Conservation (phyloP, 2,113 vertebrate genomes). For the Thamnaconus septentrionalis region DNA sequence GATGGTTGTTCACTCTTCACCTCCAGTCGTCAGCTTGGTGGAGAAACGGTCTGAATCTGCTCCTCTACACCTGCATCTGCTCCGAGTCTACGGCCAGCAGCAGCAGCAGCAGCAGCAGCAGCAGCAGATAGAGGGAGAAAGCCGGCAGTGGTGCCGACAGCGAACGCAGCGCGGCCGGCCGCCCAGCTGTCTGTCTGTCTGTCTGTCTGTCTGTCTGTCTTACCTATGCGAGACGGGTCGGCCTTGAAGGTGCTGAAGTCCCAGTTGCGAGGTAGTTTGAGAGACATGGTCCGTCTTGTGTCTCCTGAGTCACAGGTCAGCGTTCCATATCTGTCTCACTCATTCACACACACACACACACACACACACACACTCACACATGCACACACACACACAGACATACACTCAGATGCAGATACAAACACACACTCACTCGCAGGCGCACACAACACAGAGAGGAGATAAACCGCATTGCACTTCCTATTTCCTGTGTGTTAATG, state of each 20-base stretch:
- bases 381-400: not conserved
- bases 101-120: no score
- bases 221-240: slow-evolving; percentile 90
- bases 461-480: slow-evolving; percentile 71
- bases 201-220: not conserved
- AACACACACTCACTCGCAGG: slow-evolving; percentile 10
- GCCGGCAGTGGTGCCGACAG: slow-evolving; percentile 6
- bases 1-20: no score
- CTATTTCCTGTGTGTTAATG: slow-evolving; percentile 73
- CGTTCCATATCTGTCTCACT: slow-evolving; percentile 21
- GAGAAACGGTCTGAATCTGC: no score
- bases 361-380: slow-evolving; percentile 10
- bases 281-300: slow-evolving; percentile 82
- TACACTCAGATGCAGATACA: not conserved
- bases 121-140: not conserved
- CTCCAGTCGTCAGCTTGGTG: no score
- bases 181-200: no score
- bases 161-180: slow-evolving; percentile 18
- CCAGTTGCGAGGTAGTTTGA: slow-evolving; percentile 92
- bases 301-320: slow-evolving; percentile 42
- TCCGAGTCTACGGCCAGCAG: no score
- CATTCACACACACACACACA: slow-evolving; percentile 19
- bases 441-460: slow-evolving; percentile 17
- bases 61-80: no score
- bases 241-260: slow-evolving; percentile 88